These are phyloP conservation scores for Drosophila hydei DNA, from an alignment of 1,140 invertebrate genomes.

Conservation along the genomic window DNA sequence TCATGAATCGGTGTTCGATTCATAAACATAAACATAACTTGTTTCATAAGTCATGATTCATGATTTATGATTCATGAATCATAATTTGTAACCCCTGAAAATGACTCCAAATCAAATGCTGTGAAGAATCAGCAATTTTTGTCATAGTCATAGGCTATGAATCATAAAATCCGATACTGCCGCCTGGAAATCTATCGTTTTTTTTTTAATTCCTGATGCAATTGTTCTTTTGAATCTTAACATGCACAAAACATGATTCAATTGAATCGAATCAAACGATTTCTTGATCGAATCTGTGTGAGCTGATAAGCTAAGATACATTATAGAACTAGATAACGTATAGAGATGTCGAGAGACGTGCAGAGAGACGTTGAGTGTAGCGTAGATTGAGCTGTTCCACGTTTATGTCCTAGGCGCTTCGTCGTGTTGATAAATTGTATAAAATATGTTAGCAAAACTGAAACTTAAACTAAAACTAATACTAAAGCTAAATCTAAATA, in stretches of 20 bases:
- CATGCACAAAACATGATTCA: background rate
- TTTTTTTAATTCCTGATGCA: background rate
- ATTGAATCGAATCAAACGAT: background rate
- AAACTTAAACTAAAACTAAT: conserved; percentile 4
- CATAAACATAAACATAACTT: too few relatives aligned
- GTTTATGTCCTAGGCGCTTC: conserved; percentile 70
- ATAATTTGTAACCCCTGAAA: background rate
- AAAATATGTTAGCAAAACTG: conserved; percentile 42
- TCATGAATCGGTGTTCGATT: too few relatives aligned
- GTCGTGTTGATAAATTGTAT: conserved; percentile 66
- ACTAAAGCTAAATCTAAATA: conserved; percentile 20
- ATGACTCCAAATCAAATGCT: background rate
- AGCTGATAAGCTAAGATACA: conserved; percentile 19
- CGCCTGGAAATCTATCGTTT: too few relatives aligned
- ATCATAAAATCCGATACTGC: background rate
- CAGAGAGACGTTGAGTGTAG: conserved; percentile 1
- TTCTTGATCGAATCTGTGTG: background rate
- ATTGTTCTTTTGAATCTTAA: background rate
- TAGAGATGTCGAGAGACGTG: conserved; percentile 10
- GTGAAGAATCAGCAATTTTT: too few relatives aligned
- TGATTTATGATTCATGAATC: background rate
- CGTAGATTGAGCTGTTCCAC: conserved; percentile 59
- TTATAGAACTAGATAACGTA: conserved; percentile 10
- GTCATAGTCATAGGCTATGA: background rate
- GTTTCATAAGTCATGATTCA: background rate